Evolutionary conservation across 2,888 invertebrate genomes (phyloP).

Genomic region (Apamea monoglypha): DNA sequence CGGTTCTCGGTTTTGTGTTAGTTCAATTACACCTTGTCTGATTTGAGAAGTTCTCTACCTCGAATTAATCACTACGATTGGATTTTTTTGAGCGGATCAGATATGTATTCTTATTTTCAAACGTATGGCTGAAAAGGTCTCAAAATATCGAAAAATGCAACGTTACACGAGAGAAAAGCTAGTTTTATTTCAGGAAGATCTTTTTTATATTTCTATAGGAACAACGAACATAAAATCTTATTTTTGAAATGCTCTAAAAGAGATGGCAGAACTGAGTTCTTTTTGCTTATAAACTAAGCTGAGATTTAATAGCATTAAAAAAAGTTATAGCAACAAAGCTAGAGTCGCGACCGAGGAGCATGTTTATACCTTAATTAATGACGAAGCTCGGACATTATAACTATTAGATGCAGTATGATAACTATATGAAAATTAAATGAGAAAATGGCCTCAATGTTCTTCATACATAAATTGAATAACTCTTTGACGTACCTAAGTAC

Average conservation of each 20-base stretch:
- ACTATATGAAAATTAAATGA: neutral
- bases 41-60: neutral
- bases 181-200: neutral
- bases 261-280: neutral
- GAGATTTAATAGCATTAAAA: neutral
- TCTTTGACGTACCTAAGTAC: neutral
- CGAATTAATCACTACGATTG: too few relatives aligned
- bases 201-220: neutral
- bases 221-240: neutral
- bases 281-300: neutral
- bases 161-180: neutral
- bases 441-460: neutral
- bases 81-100: neutral
- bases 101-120: neutral
- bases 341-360: neutral
- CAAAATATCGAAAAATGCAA: neutral
- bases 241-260: neutral
- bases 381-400: slow-evolving; percentile 9
- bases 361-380: slow-evolving; percentile 18
- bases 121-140: neutral
- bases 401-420: neutral
- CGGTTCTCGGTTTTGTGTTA: neutral
- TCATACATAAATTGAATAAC: neutral
- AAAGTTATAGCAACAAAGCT: neutral
- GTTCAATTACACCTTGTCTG: neutral